Base-by-base conservation (phyloP, 2,888 invertebrate species). In the Globia sparganii region DNA sequence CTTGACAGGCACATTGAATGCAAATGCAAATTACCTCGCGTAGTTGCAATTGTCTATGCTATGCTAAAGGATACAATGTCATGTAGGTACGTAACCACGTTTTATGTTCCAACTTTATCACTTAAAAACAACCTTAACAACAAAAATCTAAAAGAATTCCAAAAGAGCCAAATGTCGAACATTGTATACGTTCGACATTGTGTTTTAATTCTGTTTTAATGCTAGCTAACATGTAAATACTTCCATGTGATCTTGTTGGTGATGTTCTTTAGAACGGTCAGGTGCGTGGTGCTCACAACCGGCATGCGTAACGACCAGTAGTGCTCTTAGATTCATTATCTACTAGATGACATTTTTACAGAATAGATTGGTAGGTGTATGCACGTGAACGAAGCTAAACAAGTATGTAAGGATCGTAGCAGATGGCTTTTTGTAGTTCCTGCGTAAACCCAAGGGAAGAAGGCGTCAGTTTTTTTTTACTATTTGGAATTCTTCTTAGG, bases 21-120 rank as follows among this genome's bases (percentile, higher is more conserved):
- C 18, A 62, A 53, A 78, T 77, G 78, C 46, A 70, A 56, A 80
- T 64, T 21, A 80, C 6, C 1, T 53, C 18, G 25, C 58, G 49
- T n/a, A 40, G 56, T n/a, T 37, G 25, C 28, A n/a, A 15, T 37
- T 67, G 31, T 34, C 13, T 68, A 46, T 49, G 31, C 13, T 61
- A 18, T 58, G n/a, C 21, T 73, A 58, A 31, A 62, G 18, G 8
- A 59, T 43, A 46, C 5, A 37, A 56, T 8, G 21, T 68, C 13
- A 28, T 37, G 28, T 67, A 8, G 2, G 34, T 43, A 43, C 18
- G 8, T 5, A 34, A 46, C 11, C 18, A 13, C 8, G 43, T 58
- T 58, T 76, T 37, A 21, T 78, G 58, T 59, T 40, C 37, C 15
- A 58, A 40, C 37, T 65, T 65, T 76, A 66, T 49, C n/a, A 46